Evolutionary conservation across 2,113 vertebrate genomes (phyloP).

Genomic region (Pollachius pollachius): DNA sequence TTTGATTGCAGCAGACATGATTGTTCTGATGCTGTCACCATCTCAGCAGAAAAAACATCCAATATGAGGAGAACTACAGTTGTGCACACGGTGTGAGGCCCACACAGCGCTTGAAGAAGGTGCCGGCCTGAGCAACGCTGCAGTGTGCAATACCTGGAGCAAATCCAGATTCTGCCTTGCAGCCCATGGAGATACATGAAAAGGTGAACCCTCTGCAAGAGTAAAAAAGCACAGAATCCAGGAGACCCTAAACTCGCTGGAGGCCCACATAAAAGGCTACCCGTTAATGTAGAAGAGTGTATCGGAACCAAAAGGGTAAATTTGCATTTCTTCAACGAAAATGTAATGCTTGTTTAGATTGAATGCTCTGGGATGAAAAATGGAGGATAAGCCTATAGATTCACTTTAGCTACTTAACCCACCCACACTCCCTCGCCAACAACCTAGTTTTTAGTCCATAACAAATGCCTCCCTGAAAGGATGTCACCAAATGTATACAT

Average conservation of each 20-base stretch:
- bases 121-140: constrained; percentile 30
- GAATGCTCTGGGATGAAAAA: constrained; percentile 23
- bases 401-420: constrained; percentile 33
- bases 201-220: constrained; percentile 54
- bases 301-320: constrained; percentile 68
- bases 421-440: constrained; percentile 17
- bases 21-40: constrained; percentile 16
- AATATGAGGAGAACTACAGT: too few species aligned
- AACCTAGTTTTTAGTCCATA: constrained; percentile 22
- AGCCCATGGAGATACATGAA: constrained; percentile 59
- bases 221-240: constrained; percentile 46
- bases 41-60: not conserved
- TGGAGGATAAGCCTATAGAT: constrained; percentile 20
- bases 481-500: constrained; percentile 3
- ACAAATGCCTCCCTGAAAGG: constrained; percentile 19
- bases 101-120: too few species aligned
- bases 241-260: constrained; percentile 31
- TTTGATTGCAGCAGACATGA: constrained; percentile 26
- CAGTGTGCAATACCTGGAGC: constrained; percentile 40
- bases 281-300: constrained; percentile 50
- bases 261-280: constrained; percentile 55
- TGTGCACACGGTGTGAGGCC: too few species aligned
- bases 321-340: constrained; percentile 40
- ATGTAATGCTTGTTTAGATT: constrained; percentile 28
- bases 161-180: constrained; percentile 54